Evolutionary conservation across 2,888 invertebrate genomes (phyloP), one percentile per base, ranked within the genome.

Genomic region (Pseudanteris insignis): DNA sequence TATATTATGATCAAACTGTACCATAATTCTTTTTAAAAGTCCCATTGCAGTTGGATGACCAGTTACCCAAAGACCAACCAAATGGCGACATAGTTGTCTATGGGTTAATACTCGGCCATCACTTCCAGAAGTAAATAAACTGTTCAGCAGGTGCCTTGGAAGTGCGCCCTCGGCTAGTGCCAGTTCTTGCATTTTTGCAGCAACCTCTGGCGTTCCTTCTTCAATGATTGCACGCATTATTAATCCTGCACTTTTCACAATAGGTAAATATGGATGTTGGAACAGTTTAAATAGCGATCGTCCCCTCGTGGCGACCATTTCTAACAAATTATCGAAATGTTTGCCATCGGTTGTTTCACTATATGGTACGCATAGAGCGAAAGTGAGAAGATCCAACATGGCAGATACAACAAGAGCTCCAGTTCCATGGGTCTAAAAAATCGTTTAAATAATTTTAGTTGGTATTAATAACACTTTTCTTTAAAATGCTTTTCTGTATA

Each of bases 291-390:
- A 99, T 11, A 99, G 83, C 57, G 90, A 89, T 50, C 96, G 86
- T 3, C 98, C 98, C 66, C 92, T 86, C 43, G 89, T 88, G 2
- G 99, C 95, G 1, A 98, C 96, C 88, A 98, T 89, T 81, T 95
- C 94, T 13, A 98, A 81, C 43, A 98, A 83, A 68, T 88, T 88
- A 80, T 99, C 98, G 81, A 96, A 96, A 77, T 94, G 94, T 75
- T 92, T 92, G 40, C 96, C 95, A 75, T 97, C 96, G 0, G 99
- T 99, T 2, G 99, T 99, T 82, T 99, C 99, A 75, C 96, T 95
- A 82, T 98, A 99, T 2, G 99, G 99, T 63, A 97, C 95, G 82
- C 99, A 99, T 29, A 99, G 85, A 2, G 96, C 91, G 83, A 97
- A 99, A 26, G 98, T 99, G 64, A 99, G 83, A 77, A 99, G 94